phyloP scores from a whole-genome alignment of 23 tunicate genomes.

The Ascidia mentula region DNA sequence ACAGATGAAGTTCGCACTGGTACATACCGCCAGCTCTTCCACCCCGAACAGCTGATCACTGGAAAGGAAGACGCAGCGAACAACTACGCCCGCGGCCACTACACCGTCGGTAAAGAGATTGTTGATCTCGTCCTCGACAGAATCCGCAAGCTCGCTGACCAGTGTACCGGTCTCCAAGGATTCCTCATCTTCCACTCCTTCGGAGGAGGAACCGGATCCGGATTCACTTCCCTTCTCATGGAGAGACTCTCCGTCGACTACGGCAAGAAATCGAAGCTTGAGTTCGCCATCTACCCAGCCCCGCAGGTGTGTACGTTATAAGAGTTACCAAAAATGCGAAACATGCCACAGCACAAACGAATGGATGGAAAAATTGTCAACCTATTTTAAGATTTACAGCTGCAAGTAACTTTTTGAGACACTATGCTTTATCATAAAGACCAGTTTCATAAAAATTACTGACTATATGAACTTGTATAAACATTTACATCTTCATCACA shows the following conservation, averaged over 20 bases:
- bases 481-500: slow-evolving; percentile 4
- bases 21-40: slow-evolving; percentile 92
- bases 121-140: slow-evolving; percentile 94
- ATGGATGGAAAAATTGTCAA: no score
- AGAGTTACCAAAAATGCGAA: no score
- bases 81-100: slow-evolving; percentile 97
- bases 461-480: no score
- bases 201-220: slow-evolving; percentile 98
- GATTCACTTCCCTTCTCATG: slow-evolving; percentile 95
- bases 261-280: slow-evolving; percentile 97
- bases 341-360: no score
- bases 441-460: no score
- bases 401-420: no score
- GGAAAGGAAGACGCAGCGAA: slow-evolving; percentile 99
- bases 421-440: no score
- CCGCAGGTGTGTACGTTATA: slow-evolving; percentile 92
- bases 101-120: slow-evolving; percentile 95
- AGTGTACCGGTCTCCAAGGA: slow-evolving; percentile 97
- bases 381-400: no score
- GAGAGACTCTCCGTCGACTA: slow-evolving; percentile 96
- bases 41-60: slow-evolving; percentile 97
- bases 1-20: slow-evolving; percentile 96
- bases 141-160: slow-evolving; percentile 93
- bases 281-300: slow-evolving; percentile 96
- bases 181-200: slow-evolving; percentile 96